Evolutionary conservation across 2,888 invertebrate species (phyloP), one percentile per base, ranked within the genome.

Genomic region (Ernsta delagoae): DNA sequence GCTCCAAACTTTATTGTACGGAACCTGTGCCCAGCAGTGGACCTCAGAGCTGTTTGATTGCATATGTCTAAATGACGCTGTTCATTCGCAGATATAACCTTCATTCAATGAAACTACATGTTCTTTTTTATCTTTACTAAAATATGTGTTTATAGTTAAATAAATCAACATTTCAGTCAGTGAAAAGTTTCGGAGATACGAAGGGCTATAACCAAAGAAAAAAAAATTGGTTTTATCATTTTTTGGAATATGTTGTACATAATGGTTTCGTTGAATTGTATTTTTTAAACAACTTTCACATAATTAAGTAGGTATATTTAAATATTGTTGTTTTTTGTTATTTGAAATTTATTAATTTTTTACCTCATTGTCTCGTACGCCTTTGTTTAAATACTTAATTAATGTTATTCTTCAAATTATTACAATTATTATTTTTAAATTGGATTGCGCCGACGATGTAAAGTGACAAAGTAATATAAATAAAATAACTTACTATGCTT

Each of bases 401-500:
- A 48, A 48, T 45, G n/a, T 5, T 5, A 48, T 48, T 48, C 12
- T 48, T 48, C 3, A 12, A 8, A 48, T 48, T 12, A 48, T 48
- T 12, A 12, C 7, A 45, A 48, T 48, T 12, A 12, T 48, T 6
- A 48, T 12, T 48, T 48, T 12, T 48, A 12, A 48, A 48, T 48
- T 12, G 2, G 48, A 48, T 16, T 48, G 4, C 16, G 48, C 16
- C 7, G 16, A 48, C 12, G 16, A 48, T 7, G 31, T 31, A 36
- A 54, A 54, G 31, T 31, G 31, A 24, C 54, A 31, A 54, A 24
- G 4, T 54, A 9, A n/a, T 54, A 54, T 31, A 9, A 53, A 66
- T 60, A n/a, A 36, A 48, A 39, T 9, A 53, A 54, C 60, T 61
- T 54, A 54, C 12, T 61, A 56, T 61, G 67, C 67, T 67, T 67